Evolutionary conservation across 2,888 invertebrate genomes (phyloP), one percentile per base, ranked within the genome.

Genomic region (Leistus spinibarbis): DNA sequence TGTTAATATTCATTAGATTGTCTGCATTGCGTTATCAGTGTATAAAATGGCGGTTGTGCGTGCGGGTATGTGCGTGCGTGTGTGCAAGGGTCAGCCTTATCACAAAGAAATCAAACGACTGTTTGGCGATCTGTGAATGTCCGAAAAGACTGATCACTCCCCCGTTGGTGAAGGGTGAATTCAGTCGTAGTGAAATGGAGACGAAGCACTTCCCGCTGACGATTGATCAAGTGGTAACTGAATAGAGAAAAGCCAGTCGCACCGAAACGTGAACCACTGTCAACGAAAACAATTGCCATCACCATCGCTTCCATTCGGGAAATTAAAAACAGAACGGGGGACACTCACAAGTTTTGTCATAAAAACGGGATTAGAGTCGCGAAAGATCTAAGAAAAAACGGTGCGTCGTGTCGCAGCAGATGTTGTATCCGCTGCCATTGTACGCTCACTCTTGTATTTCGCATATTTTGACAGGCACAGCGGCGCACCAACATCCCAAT

Each of bases 351-450:
- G 74, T 74, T 74, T 74, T 74, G 67, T 67, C 67, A 74, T 74
- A 74, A 74, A 74, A 74, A 74, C 67, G 67, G 67, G 74, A 74
- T 74, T 74, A 67, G 67, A 74, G 62, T 74, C 74, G 67, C 65
- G 40, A 53, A 68, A 16, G 74, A 67, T 67, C 62, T 67, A 74
- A 60, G 53, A 68, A 68, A 60, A 68, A 67, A 23, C 19, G 22
- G 20, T 23, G 68, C 53, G 73, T 63, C 17, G 24, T 74, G 74
- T 68, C 60, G 68, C 60, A 57, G 63, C 74, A 74, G 73, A 67
- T 67, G 73, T 56, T 71, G 71, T 22, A 71, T 71, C 71, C 53
- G 68, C 16, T 22, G 19, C 54, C 24, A 20, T 68, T 56, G 22
- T 68, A 4, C n/a, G 4, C 40, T 20, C 27, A 17, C 60, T 60